Evolutionary conservation across 2,888 invertebrate species (phyloP).

Genomic region (Entomobrya multifasciata): DNA sequence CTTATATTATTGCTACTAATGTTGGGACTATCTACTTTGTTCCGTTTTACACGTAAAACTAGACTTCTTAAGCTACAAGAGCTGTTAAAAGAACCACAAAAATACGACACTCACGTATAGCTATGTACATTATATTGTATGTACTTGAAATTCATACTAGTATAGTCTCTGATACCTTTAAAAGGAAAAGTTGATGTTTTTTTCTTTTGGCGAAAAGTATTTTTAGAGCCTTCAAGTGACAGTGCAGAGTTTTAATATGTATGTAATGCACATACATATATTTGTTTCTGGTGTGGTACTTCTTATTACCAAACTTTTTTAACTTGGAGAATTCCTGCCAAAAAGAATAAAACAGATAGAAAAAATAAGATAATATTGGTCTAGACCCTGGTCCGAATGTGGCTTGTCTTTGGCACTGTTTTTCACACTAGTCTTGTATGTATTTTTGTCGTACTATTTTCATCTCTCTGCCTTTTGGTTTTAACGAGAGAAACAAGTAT

Average conservation of each 20-base stretch:
- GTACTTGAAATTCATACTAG: conserved; percentile 18
- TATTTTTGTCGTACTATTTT: no score
- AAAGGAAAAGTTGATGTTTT: not conserved
- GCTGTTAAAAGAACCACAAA: not conserved
- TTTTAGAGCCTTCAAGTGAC: not conserved
- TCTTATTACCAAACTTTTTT: conserved; percentile 55
- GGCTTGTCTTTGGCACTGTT: conserved; percentile 62
- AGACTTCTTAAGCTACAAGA: conserved; percentile 1
- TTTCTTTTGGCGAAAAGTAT: not conserved
- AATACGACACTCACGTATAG: not conserved
- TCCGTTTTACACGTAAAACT: conserved; percentile 44
- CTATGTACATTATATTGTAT: not conserved
- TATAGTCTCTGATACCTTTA: not conserved
- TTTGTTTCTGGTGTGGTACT: not conserved
- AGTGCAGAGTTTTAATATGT: not conserved
- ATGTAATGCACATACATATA: not conserved
- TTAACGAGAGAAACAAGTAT: no score
- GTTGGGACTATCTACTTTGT: conserved; percentile 31
- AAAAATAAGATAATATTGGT: conserved; percentile 19
- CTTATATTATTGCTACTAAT: conserved; percentile 2
- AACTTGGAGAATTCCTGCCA: conserved; percentile 55
- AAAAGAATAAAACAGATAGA: conserved; percentile 56
- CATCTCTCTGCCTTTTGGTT: no score
- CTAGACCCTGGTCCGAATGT: conserved; percentile 39
- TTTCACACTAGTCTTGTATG: not conserved